Evolutionary conservation across 2,797 vertebrate species (phyloP).

Genomic region (Alcedo atthis): DNA sequence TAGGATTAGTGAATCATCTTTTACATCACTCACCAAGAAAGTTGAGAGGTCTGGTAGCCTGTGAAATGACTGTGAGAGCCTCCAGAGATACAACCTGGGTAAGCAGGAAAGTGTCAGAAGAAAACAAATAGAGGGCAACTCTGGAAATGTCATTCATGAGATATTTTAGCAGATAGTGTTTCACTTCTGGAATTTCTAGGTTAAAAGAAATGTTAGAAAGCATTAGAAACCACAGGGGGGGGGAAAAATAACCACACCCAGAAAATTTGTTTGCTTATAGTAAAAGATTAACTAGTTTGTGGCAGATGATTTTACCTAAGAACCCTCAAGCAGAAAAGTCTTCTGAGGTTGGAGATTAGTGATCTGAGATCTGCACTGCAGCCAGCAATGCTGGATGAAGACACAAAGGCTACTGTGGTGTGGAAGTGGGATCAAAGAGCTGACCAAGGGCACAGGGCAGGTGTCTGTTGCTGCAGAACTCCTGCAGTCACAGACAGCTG

Average conservation of each 20-base stretch:
- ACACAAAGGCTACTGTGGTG: background rate
- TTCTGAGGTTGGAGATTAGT: background rate
- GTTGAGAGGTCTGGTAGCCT: background rate
- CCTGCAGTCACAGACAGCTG: background rate
- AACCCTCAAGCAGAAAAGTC: background rate
- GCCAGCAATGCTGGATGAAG: background rate
- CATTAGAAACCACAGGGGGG: background rate
- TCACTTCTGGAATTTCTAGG: background rate
- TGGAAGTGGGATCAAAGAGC: background rate
- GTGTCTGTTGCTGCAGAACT: background rate
- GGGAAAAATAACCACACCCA: background rate
- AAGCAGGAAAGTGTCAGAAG: background rate
- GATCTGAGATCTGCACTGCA: background rate
- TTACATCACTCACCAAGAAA: background rate
- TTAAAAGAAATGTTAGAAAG: background rate
- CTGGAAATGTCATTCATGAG: background rate
- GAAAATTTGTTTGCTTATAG: background rate
- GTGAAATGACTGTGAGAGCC: background rate
- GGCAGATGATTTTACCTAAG: background rate
- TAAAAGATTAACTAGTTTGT: background rate
- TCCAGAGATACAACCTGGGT: background rate
- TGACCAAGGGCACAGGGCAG: background rate
- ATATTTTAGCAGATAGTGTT: background rate
- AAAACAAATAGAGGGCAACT: background rate
- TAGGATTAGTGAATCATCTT: background rate